These are phyloP conservation scores for Alosa alosa DNA, from an alignment of 2,113 vertebrate genomes.

Conservation along the genomic window DNA sequence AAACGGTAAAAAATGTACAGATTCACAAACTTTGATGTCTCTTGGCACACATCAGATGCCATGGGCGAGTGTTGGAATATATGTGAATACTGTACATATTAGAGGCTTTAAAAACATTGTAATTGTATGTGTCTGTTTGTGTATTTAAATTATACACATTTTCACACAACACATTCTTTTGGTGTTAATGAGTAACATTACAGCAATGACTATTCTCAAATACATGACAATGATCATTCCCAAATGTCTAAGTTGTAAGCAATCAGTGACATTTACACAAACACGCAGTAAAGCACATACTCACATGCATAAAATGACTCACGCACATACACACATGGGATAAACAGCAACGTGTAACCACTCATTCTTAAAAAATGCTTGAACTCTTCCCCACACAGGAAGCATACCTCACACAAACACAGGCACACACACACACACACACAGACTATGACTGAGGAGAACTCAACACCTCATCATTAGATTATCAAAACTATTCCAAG, in stretches of 20 bases:
- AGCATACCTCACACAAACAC: neutral
- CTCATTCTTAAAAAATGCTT: slow-evolving; percentile 5
- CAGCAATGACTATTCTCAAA: neutral
- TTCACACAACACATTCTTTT: neutral
- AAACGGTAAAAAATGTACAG: no score
- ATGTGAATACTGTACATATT: neutral
- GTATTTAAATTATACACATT: neutral
- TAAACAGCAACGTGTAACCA: slow-evolving; percentile 14
- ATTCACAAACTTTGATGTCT: no score
- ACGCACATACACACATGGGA: neutral
- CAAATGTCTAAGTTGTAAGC: neutral
- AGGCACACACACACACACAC: slow-evolving; percentile 10
- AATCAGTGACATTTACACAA: slow-evolving; percentile 1
- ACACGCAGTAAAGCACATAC: neutral
- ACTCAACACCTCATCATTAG: slow-evolving; percentile 34
- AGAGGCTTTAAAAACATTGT: neutral
- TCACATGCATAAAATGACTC: neutral
- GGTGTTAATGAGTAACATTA: neutral
- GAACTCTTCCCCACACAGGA: neutral
- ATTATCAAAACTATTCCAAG: slow-evolving; percentile 2
- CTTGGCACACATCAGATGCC: no score
- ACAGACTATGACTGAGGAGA: slow-evolving; percentile 6
- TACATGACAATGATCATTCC: neutral
- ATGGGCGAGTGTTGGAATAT: no score
- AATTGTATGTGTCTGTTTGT: no score